A percentile compares a stretch with the other conserved stretches of the same genome.
Conservation (phyloP, 2,113 vertebrate species). For the Butorides virescens region DNA sequence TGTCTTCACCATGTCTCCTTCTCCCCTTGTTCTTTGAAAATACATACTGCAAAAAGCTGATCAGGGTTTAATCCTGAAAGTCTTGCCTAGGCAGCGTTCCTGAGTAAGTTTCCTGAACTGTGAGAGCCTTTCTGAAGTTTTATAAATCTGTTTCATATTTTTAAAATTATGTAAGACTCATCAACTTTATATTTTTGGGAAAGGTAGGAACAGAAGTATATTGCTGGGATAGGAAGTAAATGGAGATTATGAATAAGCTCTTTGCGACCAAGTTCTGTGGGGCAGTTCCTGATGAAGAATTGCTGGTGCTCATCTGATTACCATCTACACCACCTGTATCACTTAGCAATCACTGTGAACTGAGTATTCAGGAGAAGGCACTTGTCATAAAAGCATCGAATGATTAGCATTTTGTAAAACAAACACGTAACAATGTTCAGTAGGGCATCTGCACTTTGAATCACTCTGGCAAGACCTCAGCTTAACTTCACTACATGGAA, state of each 20-base stretch:
- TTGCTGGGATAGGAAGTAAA: background rate
- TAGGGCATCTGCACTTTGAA: background rate
- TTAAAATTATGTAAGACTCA: background rate
- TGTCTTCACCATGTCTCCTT: background rate
- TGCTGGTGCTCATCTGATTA: background rate
- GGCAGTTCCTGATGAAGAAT: background rate
- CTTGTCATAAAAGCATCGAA: background rate
- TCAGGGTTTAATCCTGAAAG: background rate
- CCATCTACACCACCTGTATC: background rate
- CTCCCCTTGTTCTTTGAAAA: background rate
- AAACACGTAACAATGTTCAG: background rate
- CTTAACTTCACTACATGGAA: background rate
- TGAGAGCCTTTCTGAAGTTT: background rate
- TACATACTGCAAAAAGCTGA: background rate
- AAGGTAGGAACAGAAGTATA: background rate
- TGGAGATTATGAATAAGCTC: background rate
- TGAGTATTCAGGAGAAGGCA: background rate
- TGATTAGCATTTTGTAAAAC: background rate
- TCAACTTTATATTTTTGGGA: background rate
- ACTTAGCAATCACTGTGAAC: background rate
- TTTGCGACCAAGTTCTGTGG: background rate
- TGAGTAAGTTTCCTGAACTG: background rate
- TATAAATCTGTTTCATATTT: background rate
- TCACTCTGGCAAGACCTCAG: background rate
- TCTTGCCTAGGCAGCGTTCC: background rate